phyloP scores from a whole-genome alignment of 2,888 invertebrate genomes.

The Eumacrocentrus americanus region DNA sequence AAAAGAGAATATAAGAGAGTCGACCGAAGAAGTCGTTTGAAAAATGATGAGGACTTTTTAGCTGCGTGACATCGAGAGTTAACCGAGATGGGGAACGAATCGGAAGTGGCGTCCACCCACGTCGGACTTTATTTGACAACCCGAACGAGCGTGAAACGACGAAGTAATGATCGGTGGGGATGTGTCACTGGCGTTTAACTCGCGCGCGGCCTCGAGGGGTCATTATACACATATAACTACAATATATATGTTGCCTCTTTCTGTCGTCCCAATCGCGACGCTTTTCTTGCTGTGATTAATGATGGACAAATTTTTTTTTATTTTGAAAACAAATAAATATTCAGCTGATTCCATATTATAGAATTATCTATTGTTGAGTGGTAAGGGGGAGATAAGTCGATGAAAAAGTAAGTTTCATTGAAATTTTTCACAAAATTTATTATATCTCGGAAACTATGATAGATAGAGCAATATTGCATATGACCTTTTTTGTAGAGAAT shows the following conservation, averaged over 20 bases:
- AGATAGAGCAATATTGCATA: too few relatives aligned
- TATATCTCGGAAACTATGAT: too few relatives aligned
- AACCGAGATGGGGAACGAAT: not conserved
- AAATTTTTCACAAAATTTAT: too few relatives aligned
- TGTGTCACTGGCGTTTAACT: slow-evolving; percentile 10
- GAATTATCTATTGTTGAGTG: too few relatives aligned
- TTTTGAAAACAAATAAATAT: too few relatives aligned
- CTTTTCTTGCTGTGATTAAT: not conserved
- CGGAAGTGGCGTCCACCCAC: slow-evolving; percentile 10
- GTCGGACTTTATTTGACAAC: slow-evolving; percentile 8
- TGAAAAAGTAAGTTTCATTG: too few relatives aligned
- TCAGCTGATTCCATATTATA: too few relatives aligned
- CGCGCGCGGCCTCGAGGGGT: not conserved
- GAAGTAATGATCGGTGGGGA: slow-evolving; percentile 11
- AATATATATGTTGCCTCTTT: not conserved
- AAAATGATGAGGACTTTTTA: slow-evolving; percentile 12
- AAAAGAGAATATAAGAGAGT: too few relatives aligned
- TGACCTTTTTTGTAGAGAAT: too few relatives aligned
- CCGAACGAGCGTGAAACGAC: slow-evolving; percentile 9
- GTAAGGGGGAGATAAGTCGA: too few relatives aligned
- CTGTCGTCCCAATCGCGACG: not conserved
- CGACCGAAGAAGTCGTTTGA: slow-evolving; percentile 1
- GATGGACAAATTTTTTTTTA: not conserved
- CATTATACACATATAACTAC: not conserved
- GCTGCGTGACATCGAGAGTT: too few relatives aligned